These are phyloP conservation scores for Ganaspis sp. DNA, from an alignment of 1,140 invertebrate genomes.

Conservation along the genomic window DNA sequence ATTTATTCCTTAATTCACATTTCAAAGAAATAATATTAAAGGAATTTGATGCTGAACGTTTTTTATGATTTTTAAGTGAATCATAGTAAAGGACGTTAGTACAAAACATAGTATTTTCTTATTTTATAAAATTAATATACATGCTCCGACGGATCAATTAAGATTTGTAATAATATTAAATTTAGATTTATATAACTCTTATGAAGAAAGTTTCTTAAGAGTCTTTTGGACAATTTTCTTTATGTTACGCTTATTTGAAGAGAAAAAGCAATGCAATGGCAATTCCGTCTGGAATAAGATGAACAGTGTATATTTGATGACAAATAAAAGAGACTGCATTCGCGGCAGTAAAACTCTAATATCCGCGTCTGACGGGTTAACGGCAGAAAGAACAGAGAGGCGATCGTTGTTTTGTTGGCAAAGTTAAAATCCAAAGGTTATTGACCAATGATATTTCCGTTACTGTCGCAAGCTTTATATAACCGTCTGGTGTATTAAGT, in stretches of 20 bases:
- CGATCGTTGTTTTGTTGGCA: constrained; percentile 21
- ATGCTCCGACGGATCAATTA: too few species aligned
- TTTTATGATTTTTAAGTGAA: too few species aligned
- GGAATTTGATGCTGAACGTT: too few species aligned
- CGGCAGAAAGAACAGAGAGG: constrained; percentile 31
- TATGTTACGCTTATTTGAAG: not conserved
- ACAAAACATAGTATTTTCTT: too few species aligned
- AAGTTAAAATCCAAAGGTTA: constrained; percentile 18
- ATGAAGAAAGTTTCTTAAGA: too few species aligned
- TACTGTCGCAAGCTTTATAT: not conserved
- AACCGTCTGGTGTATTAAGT: not conserved
- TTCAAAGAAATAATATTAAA: too few species aligned
- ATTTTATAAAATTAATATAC: too few species aligned
- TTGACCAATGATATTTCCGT: not conserved
- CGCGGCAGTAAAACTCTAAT: constrained; percentile 55
- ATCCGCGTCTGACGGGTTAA: constrained; percentile 40
- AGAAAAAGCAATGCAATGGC: not conserved
- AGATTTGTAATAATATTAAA: too few species aligned
- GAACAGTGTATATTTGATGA: constrained; percentile 29
- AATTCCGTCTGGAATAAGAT: not conserved
- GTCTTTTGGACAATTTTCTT: too few species aligned
- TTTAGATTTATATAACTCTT: too few species aligned
- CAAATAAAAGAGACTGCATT: constrained; percentile 43
- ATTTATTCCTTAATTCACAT: too few species aligned
- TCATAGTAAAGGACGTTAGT: too few species aligned